These are phyloP conservation scores for Scomber scombrus DNA, from an alignment of 2,113 vertebrate genomes.

Conservation along the genomic window DNA sequence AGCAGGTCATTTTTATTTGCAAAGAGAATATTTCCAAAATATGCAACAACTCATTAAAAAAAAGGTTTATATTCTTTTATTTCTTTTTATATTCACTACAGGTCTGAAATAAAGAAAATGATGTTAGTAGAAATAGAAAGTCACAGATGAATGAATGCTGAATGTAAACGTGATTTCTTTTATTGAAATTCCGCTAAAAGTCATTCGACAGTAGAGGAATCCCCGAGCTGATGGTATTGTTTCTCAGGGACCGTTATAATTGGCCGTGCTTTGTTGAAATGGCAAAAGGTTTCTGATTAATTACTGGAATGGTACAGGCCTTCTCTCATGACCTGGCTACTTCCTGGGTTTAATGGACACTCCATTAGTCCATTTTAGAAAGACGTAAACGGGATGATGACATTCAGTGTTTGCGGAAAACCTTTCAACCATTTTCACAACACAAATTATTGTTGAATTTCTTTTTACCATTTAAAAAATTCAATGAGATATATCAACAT, in stretches of 20 bases:
- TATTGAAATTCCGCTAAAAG: background rate
- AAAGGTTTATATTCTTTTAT: background rate
- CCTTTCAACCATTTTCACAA: conserved; percentile 5
- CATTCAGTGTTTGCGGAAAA: background rate
- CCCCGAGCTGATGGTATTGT: background rate
- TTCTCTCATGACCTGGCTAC: conserved; percentile 14
- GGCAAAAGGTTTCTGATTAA: conserved; percentile 10
- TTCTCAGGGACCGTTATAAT: background rate
- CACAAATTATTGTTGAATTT: background rate
- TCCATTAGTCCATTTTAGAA: conserved; percentile 51
- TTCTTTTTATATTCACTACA: background rate
- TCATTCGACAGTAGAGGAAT: background rate
- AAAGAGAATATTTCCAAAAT: background rate
- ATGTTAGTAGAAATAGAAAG: background rate
- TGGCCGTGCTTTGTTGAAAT: conserved; percentile 6
- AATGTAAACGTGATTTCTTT: background rate
- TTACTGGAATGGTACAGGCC: background rate
- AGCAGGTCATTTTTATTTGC: background rate
- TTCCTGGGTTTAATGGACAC: conserved; percentile 58
- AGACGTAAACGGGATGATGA: conserved; percentile 14
- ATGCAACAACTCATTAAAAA: background rate
- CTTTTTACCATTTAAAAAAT: background rate
- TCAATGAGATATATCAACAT: conserved; percentile 6
- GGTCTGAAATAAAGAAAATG: background rate
- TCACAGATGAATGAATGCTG: background rate